A percentile compares a stretch with the other conserved stretches of the same genome.
phyloP scores from a whole-genome alignment of 2,888 invertebrate species.

The Thera britannica region DNA sequence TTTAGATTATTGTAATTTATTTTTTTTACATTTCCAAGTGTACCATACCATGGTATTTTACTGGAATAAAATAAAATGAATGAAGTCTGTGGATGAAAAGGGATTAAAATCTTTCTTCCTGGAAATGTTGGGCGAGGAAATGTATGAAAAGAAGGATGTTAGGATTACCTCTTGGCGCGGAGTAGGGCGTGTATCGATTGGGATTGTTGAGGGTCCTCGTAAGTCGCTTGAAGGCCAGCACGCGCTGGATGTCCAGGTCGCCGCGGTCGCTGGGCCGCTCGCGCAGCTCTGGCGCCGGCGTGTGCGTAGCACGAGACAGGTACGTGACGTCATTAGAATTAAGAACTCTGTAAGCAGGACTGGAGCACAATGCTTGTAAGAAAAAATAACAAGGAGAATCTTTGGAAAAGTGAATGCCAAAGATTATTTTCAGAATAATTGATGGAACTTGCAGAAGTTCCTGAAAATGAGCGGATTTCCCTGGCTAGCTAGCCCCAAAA shows the following conservation, averaged over 20 bases:
- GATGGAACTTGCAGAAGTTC: no score
- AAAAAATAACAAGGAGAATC: not conserved
- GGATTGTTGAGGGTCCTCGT: conserved; percentile 41
- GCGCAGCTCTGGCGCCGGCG: conserved; percentile 36
- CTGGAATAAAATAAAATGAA: no score
- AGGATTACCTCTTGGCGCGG: conserved; percentile 9
- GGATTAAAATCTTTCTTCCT: no score
- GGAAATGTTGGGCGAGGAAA: no score
- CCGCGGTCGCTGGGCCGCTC: conserved; percentile 20
- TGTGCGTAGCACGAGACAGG: conserved; percentile 35
- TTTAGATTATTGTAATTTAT: no score
- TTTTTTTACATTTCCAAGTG: no score
- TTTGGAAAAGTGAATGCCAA: no score
- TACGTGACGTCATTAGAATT: conserved; percentile 21
- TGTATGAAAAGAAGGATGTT: not conserved
- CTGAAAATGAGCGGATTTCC: no score
- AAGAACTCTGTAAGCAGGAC: conserved; percentile 1
- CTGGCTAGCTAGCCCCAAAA: no score
- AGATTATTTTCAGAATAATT: no score
- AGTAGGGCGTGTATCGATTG: not conserved
- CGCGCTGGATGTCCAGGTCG: conserved; percentile 48
- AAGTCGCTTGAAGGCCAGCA: conserved; percentile 56
- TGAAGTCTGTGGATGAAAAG: no score
- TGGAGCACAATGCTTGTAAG: not conserved
- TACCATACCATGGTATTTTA: no score